phyloP scores from a whole-genome alignment of 2,888 invertebrate species.

The Chrysotoxum bicinctum region DNA sequence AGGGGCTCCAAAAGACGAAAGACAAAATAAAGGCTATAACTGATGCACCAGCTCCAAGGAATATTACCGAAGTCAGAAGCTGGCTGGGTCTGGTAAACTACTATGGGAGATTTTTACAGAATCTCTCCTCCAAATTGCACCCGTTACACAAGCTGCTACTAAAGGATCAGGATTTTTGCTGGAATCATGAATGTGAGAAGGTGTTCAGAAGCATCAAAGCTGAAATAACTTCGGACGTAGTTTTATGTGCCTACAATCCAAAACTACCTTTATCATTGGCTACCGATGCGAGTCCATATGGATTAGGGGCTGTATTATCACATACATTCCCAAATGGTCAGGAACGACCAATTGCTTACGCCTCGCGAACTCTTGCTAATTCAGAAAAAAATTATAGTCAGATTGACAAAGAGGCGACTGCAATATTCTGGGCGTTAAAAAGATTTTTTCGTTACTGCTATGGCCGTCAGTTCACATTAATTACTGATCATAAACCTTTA shows the following conservation, averaged over 20 bases:
- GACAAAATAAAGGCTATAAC: not conserved
- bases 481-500: not conserved
- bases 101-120: conserved; percentile 26
- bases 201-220: conserved; percentile 67
- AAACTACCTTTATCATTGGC: conserved; percentile 52
- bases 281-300: too few species aligned
- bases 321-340: too few species aligned
- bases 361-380: too few species aligned
- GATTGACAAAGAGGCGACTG: too few species aligned
- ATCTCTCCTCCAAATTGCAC: conserved; percentile 26
- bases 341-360: too few species aligned
- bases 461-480: too few species aligned
- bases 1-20: not conserved
- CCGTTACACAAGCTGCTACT: conserved; percentile 24
- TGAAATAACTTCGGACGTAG: conserved; percentile 53
- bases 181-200: conserved; percentile 74
- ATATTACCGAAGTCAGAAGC: not conserved
- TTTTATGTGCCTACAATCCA: conserved; percentile 41
- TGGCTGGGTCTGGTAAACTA: conserved; percentile 37
- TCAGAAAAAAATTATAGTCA: too few species aligned
- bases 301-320: too few species aligned
- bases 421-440: too few species aligned
- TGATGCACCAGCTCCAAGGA: not conserved
- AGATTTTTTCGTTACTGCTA: too few species aligned
- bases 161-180: conserved; percentile 62